These are phyloP conservation scores for Uropsilus gracilis DNA, from an alignment of 2,113 vertebrate species.

Conservation along the genomic window DNA sequence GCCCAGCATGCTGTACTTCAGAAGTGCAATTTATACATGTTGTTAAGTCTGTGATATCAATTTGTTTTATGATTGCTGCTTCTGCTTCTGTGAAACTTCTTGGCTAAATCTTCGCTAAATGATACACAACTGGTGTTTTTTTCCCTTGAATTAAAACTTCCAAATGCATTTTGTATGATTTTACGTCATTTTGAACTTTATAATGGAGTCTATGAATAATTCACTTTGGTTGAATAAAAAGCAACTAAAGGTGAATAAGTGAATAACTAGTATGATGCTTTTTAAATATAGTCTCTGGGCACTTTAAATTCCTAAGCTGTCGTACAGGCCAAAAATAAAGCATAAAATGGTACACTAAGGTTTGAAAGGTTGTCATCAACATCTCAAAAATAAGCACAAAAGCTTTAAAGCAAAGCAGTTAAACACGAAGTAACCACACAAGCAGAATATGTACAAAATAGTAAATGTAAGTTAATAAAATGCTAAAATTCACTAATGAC, in stretches of 20 bases:
- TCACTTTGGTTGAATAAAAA: slow-evolving; percentile 55
- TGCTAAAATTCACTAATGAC: neutral
- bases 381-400: slow-evolving; percentile 43
- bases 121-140: slow-evolving; percentile 18
- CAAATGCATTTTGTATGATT: slow-evolving; percentile 64
- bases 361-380: slow-evolving; percentile 51
- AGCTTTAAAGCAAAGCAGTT: neutral
- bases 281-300: slow-evolving; percentile 57
- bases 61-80: slow-evolving; percentile 43
- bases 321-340: slow-evolving; percentile 54
- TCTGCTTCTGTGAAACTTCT: slow-evolving; percentile 47
- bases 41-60: slow-evolving; percentile 1
- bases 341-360: neutral
- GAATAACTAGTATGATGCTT: slow-evolving; percentile 55
- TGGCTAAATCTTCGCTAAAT: slow-evolving; percentile 39
- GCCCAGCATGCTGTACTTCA: slow-evolving; percentile 25
- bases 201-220: slow-evolving; percentile 69
- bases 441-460: slow-evolving; percentile 6
- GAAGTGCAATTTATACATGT: neutral
- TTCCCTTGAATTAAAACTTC: slow-evolving; percentile 62
- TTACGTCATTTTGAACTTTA: slow-evolving; percentile 61
- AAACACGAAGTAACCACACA: neutral
- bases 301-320: slow-evolving; percentile 58
- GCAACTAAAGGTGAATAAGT: slow-evolving; percentile 56
- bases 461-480: slow-evolving; percentile 18